Percentiles rank a stretch among this genome's conserved stretches.
phyloP scores from a whole-genome alignment of 1,140 invertebrate species.

The Ips nitidus region DNA sequence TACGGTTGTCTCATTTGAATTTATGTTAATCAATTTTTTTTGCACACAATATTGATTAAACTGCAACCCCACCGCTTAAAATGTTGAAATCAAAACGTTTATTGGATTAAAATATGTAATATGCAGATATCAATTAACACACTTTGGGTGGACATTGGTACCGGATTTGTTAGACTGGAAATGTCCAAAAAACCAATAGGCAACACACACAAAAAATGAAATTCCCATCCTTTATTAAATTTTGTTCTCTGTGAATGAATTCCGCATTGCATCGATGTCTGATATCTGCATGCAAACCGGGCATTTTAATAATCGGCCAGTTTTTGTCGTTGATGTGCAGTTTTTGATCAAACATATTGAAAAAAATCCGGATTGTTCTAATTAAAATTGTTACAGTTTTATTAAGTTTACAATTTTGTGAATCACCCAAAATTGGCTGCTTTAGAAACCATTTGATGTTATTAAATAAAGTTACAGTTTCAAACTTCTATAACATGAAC shows the following conservation, averaged over 20 bases:
- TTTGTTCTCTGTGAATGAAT: conserved; percentile 4
- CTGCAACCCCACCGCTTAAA: background rate
- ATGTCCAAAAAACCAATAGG: too few relatives aligned
- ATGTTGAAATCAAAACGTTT: background rate
- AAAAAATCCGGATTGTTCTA: too few relatives aligned
- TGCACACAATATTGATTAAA: background rate
- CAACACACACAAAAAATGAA: conserved; percentile 1
- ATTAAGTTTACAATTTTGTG: too few relatives aligned
- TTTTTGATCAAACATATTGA: too few relatives aligned
- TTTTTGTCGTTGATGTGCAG: background rate
- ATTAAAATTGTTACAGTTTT: too few relatives aligned
- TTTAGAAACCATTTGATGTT: too few relatives aligned
- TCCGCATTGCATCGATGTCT: conserved; percentile 8
- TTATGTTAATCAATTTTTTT: conserved; percentile 2
- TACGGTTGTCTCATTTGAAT: conserved; percentile 2
- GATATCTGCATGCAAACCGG: conserved; percentile 6
- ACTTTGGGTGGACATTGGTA: background rate
- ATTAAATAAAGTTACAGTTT: too few relatives aligned
- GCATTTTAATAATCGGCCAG: background rate
- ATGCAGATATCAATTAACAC: background rate
- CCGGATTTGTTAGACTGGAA: background rate
- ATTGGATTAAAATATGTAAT: background rate
- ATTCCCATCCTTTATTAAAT: conserved; percentile 14
- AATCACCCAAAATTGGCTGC: too few relatives aligned
- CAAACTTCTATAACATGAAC: too few relatives aligned